Conservation (phyloP, 2,888 invertebrate genomes). For the Helicoverpa assulta region DNA sequence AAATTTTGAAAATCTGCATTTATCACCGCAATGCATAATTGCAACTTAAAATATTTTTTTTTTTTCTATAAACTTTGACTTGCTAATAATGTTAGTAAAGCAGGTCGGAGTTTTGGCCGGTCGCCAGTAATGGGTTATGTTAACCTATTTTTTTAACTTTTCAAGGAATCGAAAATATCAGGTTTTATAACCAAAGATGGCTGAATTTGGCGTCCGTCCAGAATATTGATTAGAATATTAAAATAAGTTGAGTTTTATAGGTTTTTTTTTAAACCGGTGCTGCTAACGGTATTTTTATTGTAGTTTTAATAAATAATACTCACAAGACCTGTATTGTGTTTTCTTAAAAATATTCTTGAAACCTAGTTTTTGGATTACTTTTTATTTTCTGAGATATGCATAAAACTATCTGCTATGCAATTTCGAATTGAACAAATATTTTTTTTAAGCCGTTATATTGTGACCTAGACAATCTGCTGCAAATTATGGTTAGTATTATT, state of each 20-base stretch:
- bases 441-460: no score
- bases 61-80: constrained; percentile 24
- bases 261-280: constrained; percentile 8
- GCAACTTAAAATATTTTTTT: constrained; percentile 45
- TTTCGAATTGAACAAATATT: no score
- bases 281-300: not conserved
- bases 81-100: constrained; percentile 25
- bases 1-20: not conserved
- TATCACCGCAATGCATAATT: constrained; percentile 46
- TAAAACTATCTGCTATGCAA: no score
- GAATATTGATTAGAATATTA: constrained; percentile 56
- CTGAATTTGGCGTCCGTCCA: constrained; percentile 54
- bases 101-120: constrained; percentile 33
- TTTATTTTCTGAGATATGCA: no score
- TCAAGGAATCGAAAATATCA: constrained; percentile 47
- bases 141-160: constrained; percentile 58
- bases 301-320: no score
- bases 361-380: no score
- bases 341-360: no score
- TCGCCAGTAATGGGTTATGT: constrained; percentile 46
- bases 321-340: not conserved
- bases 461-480: no score
- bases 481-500: no score
- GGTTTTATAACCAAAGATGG: constrained; percentile 49
- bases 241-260: constrained; percentile 13